Evolutionary conservation across 2,888 invertebrate species (phyloP).

Genomic region (Aporophyla nigra): DNA sequence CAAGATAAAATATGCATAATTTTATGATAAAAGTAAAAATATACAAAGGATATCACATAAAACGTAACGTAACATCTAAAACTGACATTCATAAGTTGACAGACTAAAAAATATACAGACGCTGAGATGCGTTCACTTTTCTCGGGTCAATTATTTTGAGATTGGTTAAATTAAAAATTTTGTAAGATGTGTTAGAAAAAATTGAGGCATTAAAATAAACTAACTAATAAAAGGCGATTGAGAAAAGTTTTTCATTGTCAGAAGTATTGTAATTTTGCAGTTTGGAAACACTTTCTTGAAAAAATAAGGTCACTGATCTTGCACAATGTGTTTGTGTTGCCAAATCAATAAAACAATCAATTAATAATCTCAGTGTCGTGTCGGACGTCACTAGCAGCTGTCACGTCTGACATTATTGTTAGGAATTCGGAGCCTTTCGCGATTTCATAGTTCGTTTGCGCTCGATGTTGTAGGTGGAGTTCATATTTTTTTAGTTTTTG

Average conservation of each 20-base stretch:
- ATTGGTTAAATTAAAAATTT: not conserved
- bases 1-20: no score
- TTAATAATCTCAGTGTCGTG: constrained; percentile 73
- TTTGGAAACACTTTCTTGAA: constrained; percentile 12
- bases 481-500: constrained; percentile 79
- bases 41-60: not conserved
- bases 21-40: not conserved
- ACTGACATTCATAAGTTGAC: constrained; percentile 35
- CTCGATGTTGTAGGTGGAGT: constrained; percentile 85
- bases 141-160: no score
- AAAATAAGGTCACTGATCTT: constrained; percentile 54
- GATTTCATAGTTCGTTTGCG: constrained; percentile 73
- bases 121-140: constrained; percentile 21
- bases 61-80: constrained; percentile 30
- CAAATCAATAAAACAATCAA: constrained; percentile 62
- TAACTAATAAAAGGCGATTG: not conserved
- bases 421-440: constrained; percentile 68
- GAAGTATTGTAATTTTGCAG: not conserved
- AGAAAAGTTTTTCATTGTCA: no score
- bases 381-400: constrained; percentile 79
- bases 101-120: constrained; percentile 22
- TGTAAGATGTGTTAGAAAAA: not conserved
- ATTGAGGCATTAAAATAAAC: not conserved
- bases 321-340: constrained; percentile 64
- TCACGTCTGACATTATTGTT: constrained; percentile 73